Conservation (phyloP, 2,113 vertebrate species). For the Tachysurus vachellii region DNA sequence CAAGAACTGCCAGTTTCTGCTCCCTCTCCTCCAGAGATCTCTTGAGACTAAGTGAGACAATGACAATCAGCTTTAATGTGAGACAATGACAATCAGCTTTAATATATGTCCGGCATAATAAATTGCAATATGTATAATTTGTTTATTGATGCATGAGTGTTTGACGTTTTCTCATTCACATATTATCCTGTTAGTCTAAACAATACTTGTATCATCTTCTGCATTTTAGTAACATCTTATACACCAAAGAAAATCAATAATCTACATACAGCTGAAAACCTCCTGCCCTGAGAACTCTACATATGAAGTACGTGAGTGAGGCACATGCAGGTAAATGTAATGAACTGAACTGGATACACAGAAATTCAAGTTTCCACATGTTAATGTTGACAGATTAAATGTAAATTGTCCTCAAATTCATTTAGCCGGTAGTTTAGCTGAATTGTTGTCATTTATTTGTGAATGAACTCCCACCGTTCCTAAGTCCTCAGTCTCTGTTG, state of each 20-base stretch:
- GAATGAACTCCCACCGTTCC: background rate
- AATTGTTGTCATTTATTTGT: background rate
- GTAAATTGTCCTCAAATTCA: background rate
- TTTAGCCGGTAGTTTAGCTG: background rate
- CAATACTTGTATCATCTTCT: background rate
- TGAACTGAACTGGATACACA: background rate
- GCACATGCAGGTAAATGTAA: background rate
- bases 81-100: background rate
- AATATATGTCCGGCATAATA: background rate
- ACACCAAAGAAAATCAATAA: background rate
- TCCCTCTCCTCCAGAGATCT: slow-evolving; percentile 73
- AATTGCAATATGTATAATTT: background rate
- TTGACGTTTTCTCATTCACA: background rate
- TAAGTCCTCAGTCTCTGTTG: background rate
- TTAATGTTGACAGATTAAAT: background rate
- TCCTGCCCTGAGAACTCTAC: background rate
- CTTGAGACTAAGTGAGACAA: slow-evolving; percentile 68
- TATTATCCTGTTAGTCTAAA: background rate
- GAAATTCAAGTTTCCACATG: background rate
- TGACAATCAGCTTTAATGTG: background rate
- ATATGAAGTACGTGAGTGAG: background rate
- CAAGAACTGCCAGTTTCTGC: slow-evolving; percentile 70
- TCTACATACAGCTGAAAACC: background rate
- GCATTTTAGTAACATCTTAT: background rate
- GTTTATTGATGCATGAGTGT: background rate